Evolutionary conservation across 2,888 invertebrate genomes (phyloP), one percentile per base, ranked within the genome.

Genomic region (Thelaira solivaga): DNA sequence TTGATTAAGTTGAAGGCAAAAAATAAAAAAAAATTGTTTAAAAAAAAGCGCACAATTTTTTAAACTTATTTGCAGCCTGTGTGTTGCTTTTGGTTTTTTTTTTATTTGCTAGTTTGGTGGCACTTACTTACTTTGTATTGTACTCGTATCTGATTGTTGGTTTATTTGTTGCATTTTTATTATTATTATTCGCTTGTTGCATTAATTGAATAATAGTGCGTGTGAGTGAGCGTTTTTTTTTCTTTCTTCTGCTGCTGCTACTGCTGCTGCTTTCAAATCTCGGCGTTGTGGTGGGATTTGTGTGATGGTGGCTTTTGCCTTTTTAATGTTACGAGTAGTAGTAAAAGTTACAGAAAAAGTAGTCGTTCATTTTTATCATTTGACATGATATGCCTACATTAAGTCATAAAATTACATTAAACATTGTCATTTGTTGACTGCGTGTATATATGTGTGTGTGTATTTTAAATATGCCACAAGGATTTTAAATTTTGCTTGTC

Each of bases 341-440:
- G 65, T 62, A 49, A 64, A 64, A 71, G 24, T 49, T 64, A 55
- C 62, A 72, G 59, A 57, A n/a, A n/a, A n/a, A 69, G 72, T 62
- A 73, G 73, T 78, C 73, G 59, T 69, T 64, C 69, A 69, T 68
- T 78, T 78, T 78, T 74, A 78, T 74, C 73, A 74, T 78, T 78
- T 78, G 77, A 78, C 77, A 78, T 78, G 73, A 78, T 78, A 78
- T 78, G 77, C 77, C 77, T 78, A 78, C 77, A 78, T 78, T 78
- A 78, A 78, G 77, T 78, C 77, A 78, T 78, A 78, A 78, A 78
- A 78, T 78, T 61, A 78, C 69, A 78, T 74, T 64, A 59, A 69
- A 78, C 53, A 69, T 59, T 73, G 73, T 69, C 65, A 64, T 57
- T 72, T 57, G 49, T 72, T 59, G 16, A 24, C 6, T 24, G 16